Conservation (phyloP, 2,888 invertebrate species). For the Entomobrya proxima region DNA sequence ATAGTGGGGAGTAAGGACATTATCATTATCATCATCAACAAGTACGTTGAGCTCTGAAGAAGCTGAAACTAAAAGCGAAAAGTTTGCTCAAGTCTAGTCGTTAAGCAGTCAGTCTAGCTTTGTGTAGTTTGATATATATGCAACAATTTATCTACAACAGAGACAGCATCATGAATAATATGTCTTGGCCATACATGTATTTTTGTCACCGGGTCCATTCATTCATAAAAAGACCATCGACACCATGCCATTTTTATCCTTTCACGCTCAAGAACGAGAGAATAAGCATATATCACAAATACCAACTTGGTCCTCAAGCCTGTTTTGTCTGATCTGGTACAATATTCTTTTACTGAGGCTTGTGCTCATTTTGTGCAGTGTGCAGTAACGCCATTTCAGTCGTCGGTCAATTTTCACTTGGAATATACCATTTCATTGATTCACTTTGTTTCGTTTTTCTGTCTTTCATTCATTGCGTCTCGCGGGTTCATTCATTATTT, state of each 20-base stretch:
- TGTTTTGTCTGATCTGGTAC: neutral
- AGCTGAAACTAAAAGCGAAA: too few species aligned
- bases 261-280: too few species aligned
- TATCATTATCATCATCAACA: too few species aligned
- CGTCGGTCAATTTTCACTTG: neutral
- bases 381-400: neutral
- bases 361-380: neutral
- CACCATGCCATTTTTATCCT: neutral
- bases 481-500: neutral
- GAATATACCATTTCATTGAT: too few species aligned
- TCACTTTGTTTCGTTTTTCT: neutral
- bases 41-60: too few species aligned
- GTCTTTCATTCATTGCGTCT: constrained; percentile 6
- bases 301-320: neutral
- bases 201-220: constrained; percentile 31
- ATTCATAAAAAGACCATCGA: constrained; percentile 18
- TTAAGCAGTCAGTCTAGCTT: too few species aligned
- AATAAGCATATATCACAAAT: neutral
- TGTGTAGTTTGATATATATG: too few species aligned
- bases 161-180: neutral
- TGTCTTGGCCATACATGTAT: neutral
- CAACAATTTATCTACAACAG: neutral
- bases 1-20: too few species aligned
- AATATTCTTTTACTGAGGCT: neutral
- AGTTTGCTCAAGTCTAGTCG: too few species aligned